Evolutionary conservation across 2,797 vertebrate genomes (phyloP).

Genomic region (Perodicticus potto): DNA sequence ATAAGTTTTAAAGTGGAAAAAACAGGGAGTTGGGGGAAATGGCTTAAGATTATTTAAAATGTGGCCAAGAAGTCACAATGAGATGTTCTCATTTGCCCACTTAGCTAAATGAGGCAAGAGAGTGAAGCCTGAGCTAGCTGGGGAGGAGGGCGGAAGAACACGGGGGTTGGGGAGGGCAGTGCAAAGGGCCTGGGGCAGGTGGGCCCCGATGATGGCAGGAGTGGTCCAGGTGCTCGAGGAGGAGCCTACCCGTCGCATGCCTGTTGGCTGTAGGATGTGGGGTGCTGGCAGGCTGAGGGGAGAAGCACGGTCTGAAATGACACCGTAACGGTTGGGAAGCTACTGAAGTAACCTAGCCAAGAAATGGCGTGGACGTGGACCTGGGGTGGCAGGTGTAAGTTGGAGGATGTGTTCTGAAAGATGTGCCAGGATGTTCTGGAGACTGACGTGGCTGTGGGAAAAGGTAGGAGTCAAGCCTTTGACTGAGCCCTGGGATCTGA

Average conservation of each 20-base stretch:
- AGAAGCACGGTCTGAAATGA: accelerated
- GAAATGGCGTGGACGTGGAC: not conserved
- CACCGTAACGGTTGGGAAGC: no score
- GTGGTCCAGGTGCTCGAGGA: accelerated
- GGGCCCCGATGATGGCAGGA: accelerated
- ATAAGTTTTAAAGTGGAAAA: not conserved
- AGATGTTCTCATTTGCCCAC: not conserved
- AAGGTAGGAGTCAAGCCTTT: not conserved
- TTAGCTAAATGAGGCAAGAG: not conserved
- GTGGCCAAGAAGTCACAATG: not conserved
- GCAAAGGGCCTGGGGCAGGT: not conserved
- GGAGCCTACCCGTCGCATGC: accelerated
- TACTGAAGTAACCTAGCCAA: accelerated
- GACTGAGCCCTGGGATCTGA: no score
- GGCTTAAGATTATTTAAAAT: not conserved
- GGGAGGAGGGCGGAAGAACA: not conserved
- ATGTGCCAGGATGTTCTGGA: not conserved
- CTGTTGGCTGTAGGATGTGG: no score
- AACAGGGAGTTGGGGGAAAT: not conserved
- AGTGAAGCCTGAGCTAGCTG: not conserved
- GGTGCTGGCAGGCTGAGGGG: no score
- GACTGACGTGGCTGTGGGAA: not conserved
- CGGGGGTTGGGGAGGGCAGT: no score
- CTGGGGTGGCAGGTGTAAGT: not conserved
- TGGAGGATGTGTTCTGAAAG: not conserved